phyloP scores from a whole-genome alignment of 2,888 invertebrate species.

The Galeruca laticollis region DNA sequence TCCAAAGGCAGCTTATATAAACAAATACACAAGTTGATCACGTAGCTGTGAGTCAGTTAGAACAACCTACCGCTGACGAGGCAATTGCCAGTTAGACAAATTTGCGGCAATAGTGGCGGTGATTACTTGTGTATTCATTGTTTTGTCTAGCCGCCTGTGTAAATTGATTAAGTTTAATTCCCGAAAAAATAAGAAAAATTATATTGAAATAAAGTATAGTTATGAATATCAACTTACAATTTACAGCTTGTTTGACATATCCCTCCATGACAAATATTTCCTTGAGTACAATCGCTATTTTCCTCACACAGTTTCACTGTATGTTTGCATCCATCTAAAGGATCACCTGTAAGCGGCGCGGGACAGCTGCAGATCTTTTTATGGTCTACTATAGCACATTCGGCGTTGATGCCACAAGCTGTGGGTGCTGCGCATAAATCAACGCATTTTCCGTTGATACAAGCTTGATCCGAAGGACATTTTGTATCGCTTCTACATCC shows the following conservation, averaged over 20 bases:
- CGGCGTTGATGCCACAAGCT: slow-evolving; percentile 86
- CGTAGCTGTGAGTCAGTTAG: background rate
- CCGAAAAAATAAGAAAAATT: too few relatives aligned
- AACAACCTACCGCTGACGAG: too few relatives aligned
- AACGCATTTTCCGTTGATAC: slow-evolving; percentile 82
- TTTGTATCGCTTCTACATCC: slow-evolving; percentile 87
- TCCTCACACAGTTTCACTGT: slow-evolving; percentile 74
- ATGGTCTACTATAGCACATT: slow-evolving; percentile 79
- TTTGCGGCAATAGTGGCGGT: too few relatives aligned
- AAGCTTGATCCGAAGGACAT: slow-evolving; percentile 80
- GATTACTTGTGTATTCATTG: too few relatives aligned
- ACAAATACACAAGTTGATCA: background rate
- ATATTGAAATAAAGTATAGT: too few relatives aligned
- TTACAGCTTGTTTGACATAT: slow-evolving; percentile 83
- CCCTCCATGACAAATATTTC: slow-evolving; percentile 81
- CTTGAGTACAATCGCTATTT: slow-evolving; percentile 77
- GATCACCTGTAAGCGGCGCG: slow-evolving; percentile 78
- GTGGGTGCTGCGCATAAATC: slow-evolving; percentile 82
- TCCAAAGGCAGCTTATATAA: too few relatives aligned
- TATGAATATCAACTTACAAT: slow-evolving; percentile 68
- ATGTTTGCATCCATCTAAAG: slow-evolving; percentile 79
- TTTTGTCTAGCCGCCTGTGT: background rate
- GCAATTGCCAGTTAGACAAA: too few relatives aligned
- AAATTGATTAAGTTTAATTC: too few relatives aligned
- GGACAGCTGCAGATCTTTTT: slow-evolving; percentile 82